A percentile compares a stretch with the other conserved stretches of the same genome.
phyloP scores from a whole-genome alignment of 2,888 invertebrate genomes.

The Daptonema setosum region DNA sequence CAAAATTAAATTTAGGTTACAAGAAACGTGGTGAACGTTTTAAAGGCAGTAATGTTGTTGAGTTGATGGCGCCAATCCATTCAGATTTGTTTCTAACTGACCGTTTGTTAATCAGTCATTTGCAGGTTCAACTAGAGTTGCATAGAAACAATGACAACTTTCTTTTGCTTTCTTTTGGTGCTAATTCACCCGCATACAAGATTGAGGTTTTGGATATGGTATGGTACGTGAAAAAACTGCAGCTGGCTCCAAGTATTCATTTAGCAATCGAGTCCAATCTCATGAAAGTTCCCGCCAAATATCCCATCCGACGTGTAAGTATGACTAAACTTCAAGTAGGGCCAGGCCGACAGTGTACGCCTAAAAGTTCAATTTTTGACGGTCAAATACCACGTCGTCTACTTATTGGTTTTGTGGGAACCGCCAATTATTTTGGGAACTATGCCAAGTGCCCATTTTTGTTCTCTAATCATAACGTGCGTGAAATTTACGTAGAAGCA shows the following conservation, averaged over 20 bases:
- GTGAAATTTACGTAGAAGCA: neutral
- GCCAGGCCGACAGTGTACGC: neutral
- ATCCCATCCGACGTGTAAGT: neutral
- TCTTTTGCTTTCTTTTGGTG: too few relatives aligned
- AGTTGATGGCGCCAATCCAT: too few relatives aligned
- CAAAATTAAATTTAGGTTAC: too few relatives aligned
- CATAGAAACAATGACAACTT: too few relatives aligned
- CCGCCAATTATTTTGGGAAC: neutral
- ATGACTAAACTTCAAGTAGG: neutral
- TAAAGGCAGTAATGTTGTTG: too few relatives aligned
- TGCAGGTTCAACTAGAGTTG: too few relatives aligned
- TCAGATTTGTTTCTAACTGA: too few relatives aligned
- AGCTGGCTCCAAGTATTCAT: neutral
- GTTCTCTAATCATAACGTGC: neutral
- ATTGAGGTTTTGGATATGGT: neutral
- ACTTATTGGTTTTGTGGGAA: neutral
- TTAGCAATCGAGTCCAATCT: neutral
- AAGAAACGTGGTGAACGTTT: too few relatives aligned
- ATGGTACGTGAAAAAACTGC: neutral
- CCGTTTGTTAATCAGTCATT: too few relatives aligned
- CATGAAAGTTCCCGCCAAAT: neutral
- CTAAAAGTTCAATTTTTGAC: neutral
- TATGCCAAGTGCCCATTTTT: neutral
- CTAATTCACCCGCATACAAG: neutral
- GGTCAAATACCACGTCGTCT: neutral